Evolutionary conservation across 2,113 vertebrate genomes (phyloP), one percentile per base, ranked within the genome.

Genomic region (Camelus bactrianus): DNA sequence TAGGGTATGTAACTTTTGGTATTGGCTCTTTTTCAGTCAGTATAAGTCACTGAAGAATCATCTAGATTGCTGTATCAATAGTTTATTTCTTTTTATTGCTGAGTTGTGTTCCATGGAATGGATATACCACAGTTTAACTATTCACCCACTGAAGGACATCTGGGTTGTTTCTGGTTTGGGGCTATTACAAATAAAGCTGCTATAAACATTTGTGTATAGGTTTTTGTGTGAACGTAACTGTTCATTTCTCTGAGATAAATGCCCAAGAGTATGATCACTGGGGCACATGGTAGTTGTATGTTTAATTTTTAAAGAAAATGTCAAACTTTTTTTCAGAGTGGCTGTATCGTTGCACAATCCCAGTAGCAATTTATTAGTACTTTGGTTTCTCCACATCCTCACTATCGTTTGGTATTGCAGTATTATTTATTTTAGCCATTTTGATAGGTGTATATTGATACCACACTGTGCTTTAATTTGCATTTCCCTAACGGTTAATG

Each of bases 241-340:
- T 67, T 87, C 32, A 52, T 79, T 93, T 91, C 46, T 96, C 50
- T 65, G 54, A 42, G 65, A 70, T 70, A 90, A 92, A 65, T 32
- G 8, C 3, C 65, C n/a, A 88, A 16, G n/a, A 83, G 22, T 90
- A 83, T 5, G 82, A 73, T 77, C 91, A 69, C 12, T 87, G 10
- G 73, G 67, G 35, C 17, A 92, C 80, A 87, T 62, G 5, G 19
- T n/a, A 70, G 30, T 10, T 70, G 9, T 10, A 83, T 62, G 32
- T 30, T 70, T 38, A 87, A 87, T 73, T 87, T 86, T 86, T 89
- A 20, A 75, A 90, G 62, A 86, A 80, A 56, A 77, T 67, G 15
- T 20, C 58, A 82, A 93, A 46, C 2, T 35, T 35, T 69, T 81
- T 42, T 20, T 24, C 35, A 54, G 28, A 62, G 48, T 82, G 82